Evolutionary conservation across 2,113 vertebrate species (phyloP), one percentile per base, ranked within the genome.

Genomic region (Apteryx mantelli): DNA sequence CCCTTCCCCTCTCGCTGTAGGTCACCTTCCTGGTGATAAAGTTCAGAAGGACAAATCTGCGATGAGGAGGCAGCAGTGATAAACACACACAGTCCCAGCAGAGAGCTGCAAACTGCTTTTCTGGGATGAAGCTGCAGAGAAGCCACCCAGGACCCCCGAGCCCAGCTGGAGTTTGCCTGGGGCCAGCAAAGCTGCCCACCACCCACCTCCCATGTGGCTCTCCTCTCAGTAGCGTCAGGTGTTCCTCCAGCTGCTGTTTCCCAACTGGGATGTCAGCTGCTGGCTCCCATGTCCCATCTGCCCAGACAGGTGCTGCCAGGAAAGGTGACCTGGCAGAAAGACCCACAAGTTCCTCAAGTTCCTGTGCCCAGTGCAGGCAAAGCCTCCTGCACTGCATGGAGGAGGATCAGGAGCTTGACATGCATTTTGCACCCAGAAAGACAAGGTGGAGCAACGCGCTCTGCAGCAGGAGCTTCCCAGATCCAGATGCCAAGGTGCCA

Each of bases 11-110:
- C 76, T 34, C 53, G 34, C 48, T n/a, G 40, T 22, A 60, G 96
- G 96, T 96, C 97, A 96, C 96, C 96, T 96, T 97, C 78, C 78
- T 80, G 82, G 71, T 64, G 28, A 52, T 52, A 26, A 74, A 88
- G 82, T 96, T 93, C 93, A 70, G 85, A 91, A 96, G 80, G 90
- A 92, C 82, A 68, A 73, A 48, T 1, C 30, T 7, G 14, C 7
- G 30, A 17, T 0, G 7, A 30, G 46, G 44, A 94, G 15, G 60
- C 76, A 83, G 71, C 38, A 79, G 55, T 5, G 13, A 13, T 18
- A 8, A 40, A 30, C 6, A 87, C 80, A 78, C 26, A 64, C 24
- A 86, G 69, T 36, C 89, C 83, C 87, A 32, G 70, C 86, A 95
- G 79, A 81, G 36, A 82, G 56, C 65, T 89, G 58, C 52, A 92